A percentile compares a stretch with the other conserved stretches of the same genome.
Conservation (phyloP, 2,888 invertebrate genomes). For the Cerastis rubricosa region DNA sequence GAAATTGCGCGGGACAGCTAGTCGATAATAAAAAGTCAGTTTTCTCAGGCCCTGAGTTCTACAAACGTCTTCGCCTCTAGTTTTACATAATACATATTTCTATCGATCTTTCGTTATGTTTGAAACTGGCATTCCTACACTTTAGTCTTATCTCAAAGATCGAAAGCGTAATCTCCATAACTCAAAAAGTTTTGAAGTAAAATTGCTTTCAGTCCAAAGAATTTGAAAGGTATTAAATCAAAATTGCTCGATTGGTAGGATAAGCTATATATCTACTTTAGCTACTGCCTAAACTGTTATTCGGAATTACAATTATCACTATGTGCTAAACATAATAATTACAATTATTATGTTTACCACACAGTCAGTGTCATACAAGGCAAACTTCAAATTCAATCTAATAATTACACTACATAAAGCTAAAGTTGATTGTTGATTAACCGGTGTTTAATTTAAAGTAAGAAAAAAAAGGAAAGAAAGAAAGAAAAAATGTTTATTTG, state of each 20-base stretch:
- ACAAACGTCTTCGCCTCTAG: not conserved
- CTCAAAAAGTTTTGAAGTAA: slow-evolving; percentile 49
- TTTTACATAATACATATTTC: slow-evolving; percentile 2
- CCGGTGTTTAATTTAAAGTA: not conserved
- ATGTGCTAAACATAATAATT: too few species aligned
- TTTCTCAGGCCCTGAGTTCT: not conserved
- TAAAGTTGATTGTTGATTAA: not conserved
- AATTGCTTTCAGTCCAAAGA: slow-evolving; percentile 51
- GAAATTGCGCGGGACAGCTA: too few species aligned
- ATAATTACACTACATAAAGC: not conserved
- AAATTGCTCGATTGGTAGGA: slow-evolving; percentile 29
- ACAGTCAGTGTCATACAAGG: not conserved
- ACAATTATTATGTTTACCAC: not conserved
- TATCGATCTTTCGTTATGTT: not conserved
- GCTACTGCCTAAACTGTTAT: not conserved
- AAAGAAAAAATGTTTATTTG: too few species aligned
- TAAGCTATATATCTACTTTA: not conserved
- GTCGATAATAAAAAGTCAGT: too few species aligned
- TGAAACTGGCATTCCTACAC: not conserved
- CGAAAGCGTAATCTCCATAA: slow-evolving; percentile 45
- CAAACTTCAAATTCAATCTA: not conserved
- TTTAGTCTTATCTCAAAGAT: slow-evolving; percentile 17
- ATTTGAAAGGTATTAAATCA: slow-evolving; percentile 44
- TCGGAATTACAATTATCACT: not conserved
- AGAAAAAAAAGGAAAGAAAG: too few species aligned